A percentile compares a stretch with the other conserved stretches of the same genome.
Evolutionary conservation across 2,113 vertebrate species (phyloP).

Genomic region (Gallinago paraguaiae): DNA sequence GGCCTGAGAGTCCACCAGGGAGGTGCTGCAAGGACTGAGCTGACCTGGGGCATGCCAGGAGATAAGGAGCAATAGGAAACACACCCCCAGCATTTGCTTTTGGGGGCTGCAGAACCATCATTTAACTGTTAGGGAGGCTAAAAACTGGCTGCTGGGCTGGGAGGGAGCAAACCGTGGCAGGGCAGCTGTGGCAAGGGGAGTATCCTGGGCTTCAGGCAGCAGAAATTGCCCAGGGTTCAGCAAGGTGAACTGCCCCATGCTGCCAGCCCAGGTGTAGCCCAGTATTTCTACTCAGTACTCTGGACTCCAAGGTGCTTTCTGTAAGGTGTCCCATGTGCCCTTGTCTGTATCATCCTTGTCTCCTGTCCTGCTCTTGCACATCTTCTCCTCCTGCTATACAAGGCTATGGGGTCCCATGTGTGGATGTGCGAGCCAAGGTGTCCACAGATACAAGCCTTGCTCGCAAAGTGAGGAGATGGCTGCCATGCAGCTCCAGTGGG

Average conservation of each 20-base stretch:
- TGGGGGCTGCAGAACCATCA: background rate
- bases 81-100: background rate
- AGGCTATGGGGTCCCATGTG: background rate
- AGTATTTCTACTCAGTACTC: background rate
- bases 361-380: background rate
- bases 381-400: background rate
- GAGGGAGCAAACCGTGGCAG: accelerated
- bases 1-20: background rate
- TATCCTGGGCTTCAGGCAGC: accelerated
- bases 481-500: background rate
- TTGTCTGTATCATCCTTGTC: background rate
- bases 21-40: background rate
- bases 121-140: background rate
- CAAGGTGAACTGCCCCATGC: background rate
- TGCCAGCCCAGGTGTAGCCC: background rate
- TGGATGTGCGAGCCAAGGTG: background rate
- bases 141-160: background rate
- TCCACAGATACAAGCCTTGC: background rate
- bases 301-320: background rate
- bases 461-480: background rate
- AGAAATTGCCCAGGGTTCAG: background rate
- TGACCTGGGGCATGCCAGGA: background rate
- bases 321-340: background rate
- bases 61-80: background rate
- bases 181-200: background rate